A percentile compares a stretch with the other conserved stretches of the same genome.
These are phyloP conservation scores for Drosophila yooni DNA, from an alignment of 2,888 invertebrate species.

Conservation along the genomic window DNA sequence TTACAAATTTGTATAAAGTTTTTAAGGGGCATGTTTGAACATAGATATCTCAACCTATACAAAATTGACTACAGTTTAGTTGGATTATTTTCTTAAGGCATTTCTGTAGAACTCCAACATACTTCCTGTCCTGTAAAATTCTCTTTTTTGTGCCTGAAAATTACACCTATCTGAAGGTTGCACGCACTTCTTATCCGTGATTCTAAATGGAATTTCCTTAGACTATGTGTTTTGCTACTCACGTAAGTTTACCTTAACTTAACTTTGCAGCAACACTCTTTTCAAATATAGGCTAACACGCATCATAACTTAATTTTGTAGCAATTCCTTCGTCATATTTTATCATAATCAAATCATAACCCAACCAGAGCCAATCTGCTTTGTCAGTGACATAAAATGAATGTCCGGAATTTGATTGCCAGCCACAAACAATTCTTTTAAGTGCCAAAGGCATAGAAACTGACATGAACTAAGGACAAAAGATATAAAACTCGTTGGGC, in stretches of 20 bases:
- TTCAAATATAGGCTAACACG: not conserved
- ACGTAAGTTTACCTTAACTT: not conserved
- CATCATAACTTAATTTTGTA: conserved; percentile 22
- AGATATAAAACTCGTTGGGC: conserved; percentile 53
- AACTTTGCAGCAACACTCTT: not conserved
- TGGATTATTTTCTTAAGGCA: not conserved
- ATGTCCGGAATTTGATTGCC: conserved; percentile 41
- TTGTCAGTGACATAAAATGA: conserved; percentile 33
- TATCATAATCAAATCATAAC: conserved; percentile 22
- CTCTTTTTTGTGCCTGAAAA: not conserved
- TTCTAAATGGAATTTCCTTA: not conserved
- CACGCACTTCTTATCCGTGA: not conserved
- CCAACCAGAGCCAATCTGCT: conserved; percentile 27
- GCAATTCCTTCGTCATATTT: conserved; percentile 2
- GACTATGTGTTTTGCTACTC: not conserved
- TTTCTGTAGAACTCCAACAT: not conserved
- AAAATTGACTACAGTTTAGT: not conserved
- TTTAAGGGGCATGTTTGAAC: not conserved
- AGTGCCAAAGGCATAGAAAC: conserved; percentile 53
- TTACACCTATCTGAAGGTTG: not conserved
- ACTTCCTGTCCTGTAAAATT: not conserved
- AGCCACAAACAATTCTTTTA: conserved; percentile 28
- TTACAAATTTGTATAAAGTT: not conserved
- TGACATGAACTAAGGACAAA: conserved; percentile 61
- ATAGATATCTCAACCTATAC: not conserved